phyloP scores from a whole-genome alignment of 1,140 invertebrate species.

The Procambarus virginalis region DNA sequence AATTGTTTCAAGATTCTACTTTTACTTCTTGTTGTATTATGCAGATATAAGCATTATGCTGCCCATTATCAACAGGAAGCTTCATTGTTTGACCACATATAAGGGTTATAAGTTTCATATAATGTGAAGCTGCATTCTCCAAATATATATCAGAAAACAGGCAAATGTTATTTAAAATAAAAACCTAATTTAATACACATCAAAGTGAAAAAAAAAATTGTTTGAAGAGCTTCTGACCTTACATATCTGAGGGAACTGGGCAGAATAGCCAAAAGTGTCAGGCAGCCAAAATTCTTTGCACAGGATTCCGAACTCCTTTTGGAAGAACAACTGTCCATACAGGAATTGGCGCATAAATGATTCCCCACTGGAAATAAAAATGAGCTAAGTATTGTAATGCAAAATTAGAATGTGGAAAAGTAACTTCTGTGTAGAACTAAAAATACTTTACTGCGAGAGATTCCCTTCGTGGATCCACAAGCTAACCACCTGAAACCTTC shows the following conservation, averaged over 20 bases:
- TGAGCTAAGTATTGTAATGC: neutral
- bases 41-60: no score
- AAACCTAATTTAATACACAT: neutral
- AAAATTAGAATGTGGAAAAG: neutral
- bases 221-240: neutral
- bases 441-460: no score
- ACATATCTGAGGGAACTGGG: constrained; percentile 75
- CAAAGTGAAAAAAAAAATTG: neutral
- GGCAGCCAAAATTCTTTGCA: constrained; percentile 78
- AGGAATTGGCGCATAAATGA: constrained; percentile 78
- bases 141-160: no score
- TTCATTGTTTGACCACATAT: no score
- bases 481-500: no score
- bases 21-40: no score
- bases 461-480: no score
- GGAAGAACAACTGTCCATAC: constrained; percentile 77
- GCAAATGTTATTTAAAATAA: neutral
- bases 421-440: no score
- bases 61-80: no score
- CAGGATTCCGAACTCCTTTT: constrained; percentile 76
- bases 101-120: no score
- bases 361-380: constrained; percentile 76
- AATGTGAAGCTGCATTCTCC: no score
- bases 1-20: no score
- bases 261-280: constrained; percentile 79